Evolutionary conservation across 2,113 vertebrate genomes (phyloP).

Genomic region (Steatornis caripensis): DNA sequence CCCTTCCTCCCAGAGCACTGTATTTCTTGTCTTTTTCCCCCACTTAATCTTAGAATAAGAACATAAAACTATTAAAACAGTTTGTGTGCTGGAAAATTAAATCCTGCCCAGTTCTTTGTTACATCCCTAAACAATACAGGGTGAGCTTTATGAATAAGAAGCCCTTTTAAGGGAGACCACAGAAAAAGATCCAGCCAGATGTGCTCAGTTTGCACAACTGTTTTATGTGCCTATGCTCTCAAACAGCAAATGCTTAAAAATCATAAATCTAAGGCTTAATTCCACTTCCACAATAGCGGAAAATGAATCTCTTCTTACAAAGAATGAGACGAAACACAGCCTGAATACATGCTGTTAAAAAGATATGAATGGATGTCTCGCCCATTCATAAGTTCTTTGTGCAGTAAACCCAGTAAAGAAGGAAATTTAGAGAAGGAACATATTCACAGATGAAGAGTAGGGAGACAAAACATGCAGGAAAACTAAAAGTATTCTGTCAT

Average conservation of each 20-base stretch:
- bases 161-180: neutral
- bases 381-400: conserved; percentile 38
- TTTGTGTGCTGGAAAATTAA: neutral
- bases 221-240: neutral
- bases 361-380: conserved; percentile 51
- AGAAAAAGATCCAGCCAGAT: neutral
- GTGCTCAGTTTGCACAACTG: neutral
- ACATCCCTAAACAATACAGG: neutral
- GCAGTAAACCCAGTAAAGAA: conserved; percentile 8
- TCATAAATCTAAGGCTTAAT: conserved; percentile 49
- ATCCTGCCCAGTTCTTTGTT: neutral
- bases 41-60: neutral
- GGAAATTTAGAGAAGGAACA: neutral
- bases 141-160: neutral
- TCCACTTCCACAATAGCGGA: conserved; percentile 1
- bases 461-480: conserved; percentile 1
- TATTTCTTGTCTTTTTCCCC: neutral
- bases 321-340: neutral
- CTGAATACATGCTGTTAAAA: conserved; percentile 1
- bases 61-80: neutral
- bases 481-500: conserved; percentile 34
- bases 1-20: neutral
- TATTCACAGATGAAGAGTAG: conserved; percentile 5
- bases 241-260: conserved; percentile 37
- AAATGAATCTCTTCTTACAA: neutral